Base-by-base conservation (phyloP, 1,140 invertebrate genomes). In the Polypedilum pembai region DNA sequence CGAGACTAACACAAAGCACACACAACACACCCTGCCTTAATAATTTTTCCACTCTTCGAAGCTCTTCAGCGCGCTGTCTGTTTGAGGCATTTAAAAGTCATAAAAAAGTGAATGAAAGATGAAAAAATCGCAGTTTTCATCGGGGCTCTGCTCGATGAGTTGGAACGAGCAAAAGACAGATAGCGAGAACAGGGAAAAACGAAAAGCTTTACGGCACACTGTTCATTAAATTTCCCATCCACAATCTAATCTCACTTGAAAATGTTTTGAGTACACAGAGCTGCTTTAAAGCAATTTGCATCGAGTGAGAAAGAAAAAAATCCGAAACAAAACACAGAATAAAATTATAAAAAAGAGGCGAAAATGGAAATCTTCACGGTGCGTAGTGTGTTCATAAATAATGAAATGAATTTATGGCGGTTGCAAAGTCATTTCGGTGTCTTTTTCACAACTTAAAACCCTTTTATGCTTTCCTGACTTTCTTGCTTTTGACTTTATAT, bases 1-100 rank as follows among this genome's bases (percentile, higher is more conserved):
- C n/a, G 45, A 56, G 24, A 33, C 24, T 33, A 33, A 33, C 24
- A 33, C 24, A 33, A 33, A 33, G 24, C 24, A 33, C 5, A 33
- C 24, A 33, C 24, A 33, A 33, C 24, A 33, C 24, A 33, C 24
- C 5, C 24, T 33, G 24, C 24, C 24, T 33, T 33, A 1, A 33
- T 33, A 33, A 33, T 33, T 33, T 33, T 33, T 33, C 24, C 5
- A 33, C 24, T 33, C 24, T 33, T 33, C 5, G 24, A 3, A 33
- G 24, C 24, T 3, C 24, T 56, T n/a, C 45, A n/a, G 12, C n/a
- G n/a, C 45, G 45, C 12, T 56, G 45, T 56, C 45, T 56, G 45
- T 56, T 56, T 56, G 45, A 56, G 45, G 45, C 45, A 56, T 56
- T 56, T 56, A 56, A 56, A 56, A 56, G 45, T 56, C 45, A 56